phyloP scores from a whole-genome alignment of 2,888 invertebrate species.

The Deilephila elpenor region DNA sequence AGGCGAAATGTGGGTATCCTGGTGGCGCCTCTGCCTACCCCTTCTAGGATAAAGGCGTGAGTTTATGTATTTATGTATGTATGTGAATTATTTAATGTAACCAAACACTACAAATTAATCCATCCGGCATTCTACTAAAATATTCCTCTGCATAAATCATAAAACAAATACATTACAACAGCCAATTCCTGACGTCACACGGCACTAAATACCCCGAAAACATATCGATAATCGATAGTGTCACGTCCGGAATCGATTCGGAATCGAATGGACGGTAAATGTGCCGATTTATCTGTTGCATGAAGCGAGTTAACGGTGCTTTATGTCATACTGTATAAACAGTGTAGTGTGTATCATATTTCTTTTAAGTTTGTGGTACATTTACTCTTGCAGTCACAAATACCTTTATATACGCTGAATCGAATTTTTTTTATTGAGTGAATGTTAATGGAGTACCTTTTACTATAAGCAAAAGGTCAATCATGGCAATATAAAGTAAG shows the following conservation, averaged over 20 bases:
- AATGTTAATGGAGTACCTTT: too few species aligned
- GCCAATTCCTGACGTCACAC: not conserved
- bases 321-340: not conserved
- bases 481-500: too few species aligned
- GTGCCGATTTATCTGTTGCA: not conserved
- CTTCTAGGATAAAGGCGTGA: too few species aligned
- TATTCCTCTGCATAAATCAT: not conserved
- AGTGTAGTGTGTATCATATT: not conserved
- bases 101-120: too few species aligned
- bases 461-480: too few species aligned
- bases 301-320: constrained; percentile 7
- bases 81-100: too few species aligned
- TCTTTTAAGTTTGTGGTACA: not conserved
- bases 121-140: not conserved
- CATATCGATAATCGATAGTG: constrained; percentile 15
- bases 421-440: too few species aligned
- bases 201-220: not conserved
- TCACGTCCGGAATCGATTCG: constrained; percentile 9
- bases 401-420: too few species aligned
- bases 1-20: too few species aligned
- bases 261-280: constrained; percentile 12
- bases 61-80: too few species aligned
- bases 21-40: too few species aligned
- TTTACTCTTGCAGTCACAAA: not conserved
- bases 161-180: not conserved